Conservation (phyloP, 1,140 invertebrate species). For the Calosoma granatense region DNA sequence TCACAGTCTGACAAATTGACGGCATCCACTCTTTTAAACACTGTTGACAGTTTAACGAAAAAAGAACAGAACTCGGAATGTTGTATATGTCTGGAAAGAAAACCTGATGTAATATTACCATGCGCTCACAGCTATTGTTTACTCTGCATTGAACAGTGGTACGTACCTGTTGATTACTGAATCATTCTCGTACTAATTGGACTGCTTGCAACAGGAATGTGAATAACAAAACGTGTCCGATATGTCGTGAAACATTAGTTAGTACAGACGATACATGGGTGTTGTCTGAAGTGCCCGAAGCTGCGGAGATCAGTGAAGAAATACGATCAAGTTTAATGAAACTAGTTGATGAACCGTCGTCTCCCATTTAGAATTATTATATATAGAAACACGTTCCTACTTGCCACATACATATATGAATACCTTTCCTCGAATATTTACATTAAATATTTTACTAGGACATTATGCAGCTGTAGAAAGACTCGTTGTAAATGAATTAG, state of each 20-base stretch:
- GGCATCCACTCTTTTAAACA: slow-evolving; percentile 19
- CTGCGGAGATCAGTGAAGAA: slow-evolving; percentile 48
- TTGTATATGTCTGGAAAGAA: slow-evolving; percentile 59
- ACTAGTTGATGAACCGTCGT: slow-evolving; percentile 20
- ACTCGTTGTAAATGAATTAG: too few relatives aligned
- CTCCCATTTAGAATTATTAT: background rate
- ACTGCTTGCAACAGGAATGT: slow-evolving; percentile 46
- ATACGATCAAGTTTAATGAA: slow-evolving; percentile 33
- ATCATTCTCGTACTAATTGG: slow-evolving; percentile 10
- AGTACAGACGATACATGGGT: slow-evolving; percentile 58
- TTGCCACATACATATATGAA: too few relatives aligned
- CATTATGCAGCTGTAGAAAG: too few relatives aligned
- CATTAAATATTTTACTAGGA: too few relatives aligned
- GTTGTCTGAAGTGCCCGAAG: slow-evolving; percentile 49
- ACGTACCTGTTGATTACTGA: slow-evolving; percentile 12
- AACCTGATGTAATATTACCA: slow-evolving; percentile 52
- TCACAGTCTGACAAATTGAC: background rate
- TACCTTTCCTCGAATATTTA: too few relatives aligned
- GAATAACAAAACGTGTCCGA: slow-evolving; percentile 54
- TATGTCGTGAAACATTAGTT: slow-evolving; percentile 49
- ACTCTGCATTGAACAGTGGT: slow-evolving; percentile 59
- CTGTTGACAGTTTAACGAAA: slow-evolving; percentile 12
- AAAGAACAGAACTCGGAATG: slow-evolving; percentile 41
- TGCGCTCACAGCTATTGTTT: slow-evolving; percentile 59
- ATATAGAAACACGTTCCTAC: too few relatives aligned